phyloP scores from a whole-genome alignment of 2,113 vertebrate genomes.

The Pollimyrus isidori region DNA sequence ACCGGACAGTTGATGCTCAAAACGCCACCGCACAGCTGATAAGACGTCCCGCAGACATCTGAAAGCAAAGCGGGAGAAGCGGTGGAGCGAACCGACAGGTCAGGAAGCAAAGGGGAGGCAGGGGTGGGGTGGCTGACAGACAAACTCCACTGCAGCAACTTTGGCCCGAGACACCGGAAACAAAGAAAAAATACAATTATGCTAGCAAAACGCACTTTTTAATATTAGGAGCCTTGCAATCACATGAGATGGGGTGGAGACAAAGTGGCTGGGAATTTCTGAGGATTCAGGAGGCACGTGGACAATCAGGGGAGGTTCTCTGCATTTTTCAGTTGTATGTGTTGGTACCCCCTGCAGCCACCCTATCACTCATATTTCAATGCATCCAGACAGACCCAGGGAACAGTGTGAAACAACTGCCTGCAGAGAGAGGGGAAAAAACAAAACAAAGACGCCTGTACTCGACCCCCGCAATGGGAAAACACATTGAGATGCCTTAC shows the following conservation, averaged over 20 bases:
- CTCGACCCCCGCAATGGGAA: neutral
- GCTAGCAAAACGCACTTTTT: neutral
- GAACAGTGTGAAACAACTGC: neutral
- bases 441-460: neutral
- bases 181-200: neutral
- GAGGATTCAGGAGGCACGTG: constrained; percentile 40
- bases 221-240: neutral
- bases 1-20: neutral
- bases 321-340: neutral
- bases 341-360: constrained; percentile 22
- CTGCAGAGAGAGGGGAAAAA: neutral
- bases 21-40: neutral
- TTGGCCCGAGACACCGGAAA: neutral
- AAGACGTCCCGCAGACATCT: neutral
- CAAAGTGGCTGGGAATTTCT: constrained; percentile 35
- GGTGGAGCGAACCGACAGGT: neutral
- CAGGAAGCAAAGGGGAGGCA: no score
- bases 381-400: neutral
- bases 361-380: neutral
- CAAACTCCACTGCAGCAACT: constrained; percentile 18
- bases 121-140: neutral
- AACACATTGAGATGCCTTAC: neutral
- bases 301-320: neutral
- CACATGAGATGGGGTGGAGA: constrained; percentile 11
- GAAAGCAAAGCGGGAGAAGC: neutral